Evolutionary conservation across 2,797 vertebrate genomes (phyloP), one percentile per base, ranked within the genome.

Genomic region (Sebastes kiyomatsui): DNA sequence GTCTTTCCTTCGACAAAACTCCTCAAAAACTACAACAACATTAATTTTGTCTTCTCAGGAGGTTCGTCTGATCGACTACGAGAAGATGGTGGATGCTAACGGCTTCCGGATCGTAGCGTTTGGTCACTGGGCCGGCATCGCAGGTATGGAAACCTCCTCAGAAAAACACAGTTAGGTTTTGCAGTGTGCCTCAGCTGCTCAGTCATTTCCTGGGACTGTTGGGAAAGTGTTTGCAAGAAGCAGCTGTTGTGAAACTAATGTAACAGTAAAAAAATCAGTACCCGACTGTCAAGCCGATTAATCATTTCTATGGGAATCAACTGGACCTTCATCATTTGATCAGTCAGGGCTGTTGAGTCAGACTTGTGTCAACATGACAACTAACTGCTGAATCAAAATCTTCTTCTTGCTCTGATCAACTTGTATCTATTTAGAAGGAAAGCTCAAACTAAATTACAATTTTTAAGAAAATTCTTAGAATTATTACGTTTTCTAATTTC

Each of bases 111-210:
- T 99, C 30, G 98, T 99, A 67, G 98, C 99, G 0, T 99, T 99
- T 80, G 99, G 99, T 65, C 97, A 99, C 89, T 99, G 99, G 98
- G 99, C 99, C 10, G 99, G 99, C 14, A 97, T 99, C 30, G 97
- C 98, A 95, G 98, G 98, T 99, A 52, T 10, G 64, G 12, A 13
- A 18, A 13, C 10, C 1, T 28, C 25, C 18, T 14, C 54, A 5
- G 7, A 59, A 1, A 30, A 16, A 7, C 42, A 46, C 16, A 2
- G 42, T 46, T 16, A 18, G 42, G 42, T 46, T 46, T 46, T 46
- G 38, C 42, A 46, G 42, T 46, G 42, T 46, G 42, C 42, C 14
- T 18, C 42, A 16, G 42, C 14, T 46, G 42, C 42, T 46, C 0
- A 46, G 42, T 18, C 42, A 16, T 46, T 46, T 46, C 42, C 42